Percentiles rank a stretch among this genome's conserved stretches.
Evolutionary conservation across 2,888 invertebrate species (phyloP).

Genomic region (Spicauda simplicius): DNA sequence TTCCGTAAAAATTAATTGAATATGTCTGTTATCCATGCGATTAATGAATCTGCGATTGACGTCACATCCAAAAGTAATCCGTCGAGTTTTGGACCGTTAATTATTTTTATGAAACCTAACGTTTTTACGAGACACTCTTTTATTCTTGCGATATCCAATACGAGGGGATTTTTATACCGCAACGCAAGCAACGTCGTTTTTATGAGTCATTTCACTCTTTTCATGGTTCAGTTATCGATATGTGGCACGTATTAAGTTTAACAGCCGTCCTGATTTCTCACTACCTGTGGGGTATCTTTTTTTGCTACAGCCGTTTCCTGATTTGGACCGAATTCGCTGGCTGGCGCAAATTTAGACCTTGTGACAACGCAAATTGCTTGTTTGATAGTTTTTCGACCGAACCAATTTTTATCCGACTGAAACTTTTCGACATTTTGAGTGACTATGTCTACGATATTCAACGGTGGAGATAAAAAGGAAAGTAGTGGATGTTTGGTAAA

Average conservation of each 20-base stretch:
- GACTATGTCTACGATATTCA: slow-evolving; percentile 34
- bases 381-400: slow-evolving; percentile 26
- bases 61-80: slow-evolving; percentile 39
- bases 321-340: slow-evolving; percentile 5
- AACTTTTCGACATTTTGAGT: slow-evolving; percentile 33
- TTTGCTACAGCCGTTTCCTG: slow-evolving; percentile 22
- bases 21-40: slow-evolving; percentile 31
- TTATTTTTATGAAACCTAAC: slow-evolving; percentile 53
- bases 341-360: slow-evolving; percentile 20
- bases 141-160: slow-evolving; percentile 63
- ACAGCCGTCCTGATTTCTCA: slow-evolving; percentile 59
- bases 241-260: slow-evolving; percentile 61
- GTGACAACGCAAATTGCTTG: slow-evolving; percentile 17
- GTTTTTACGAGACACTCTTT: slow-evolving; percentile 53
- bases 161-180: slow-evolving; percentile 57
- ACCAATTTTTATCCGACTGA: slow-evolving; percentile 24
- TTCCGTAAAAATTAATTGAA: slow-evolving; percentile 34
- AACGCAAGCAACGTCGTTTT: slow-evolving; percentile 56
- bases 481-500: slow-evolving; percentile 45
- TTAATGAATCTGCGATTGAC: slow-evolving; percentile 36
- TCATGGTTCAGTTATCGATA: slow-evolving; percentile 61
- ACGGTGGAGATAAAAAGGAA: slow-evolving; percentile 40
- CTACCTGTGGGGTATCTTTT: slow-evolving; percentile 43
- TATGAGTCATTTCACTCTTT: slow-evolving; percentile 60
- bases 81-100: slow-evolving; percentile 47